Percentiles rank a stretch among this genome's conserved stretches.
Conservation (phyloP, 2,797 vertebrate genomes). For the Hemitrygon akajei region DNA sequence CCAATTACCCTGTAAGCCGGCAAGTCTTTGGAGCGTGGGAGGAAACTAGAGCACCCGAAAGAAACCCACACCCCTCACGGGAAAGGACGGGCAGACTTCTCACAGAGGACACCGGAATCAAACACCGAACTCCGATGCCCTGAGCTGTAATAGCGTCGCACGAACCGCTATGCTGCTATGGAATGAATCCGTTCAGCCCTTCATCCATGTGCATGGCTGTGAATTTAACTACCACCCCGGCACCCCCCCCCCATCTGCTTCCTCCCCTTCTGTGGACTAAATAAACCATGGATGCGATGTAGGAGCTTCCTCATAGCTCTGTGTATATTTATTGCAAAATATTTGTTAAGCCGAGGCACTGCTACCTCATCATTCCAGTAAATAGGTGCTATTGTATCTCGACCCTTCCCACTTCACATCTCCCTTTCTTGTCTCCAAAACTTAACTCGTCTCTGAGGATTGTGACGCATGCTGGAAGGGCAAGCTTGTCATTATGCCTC, state of each 20-base stretch:
- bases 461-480: background rate
- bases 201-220: background rate
- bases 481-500: too few relatives aligned
- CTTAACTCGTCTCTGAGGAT: background rate
- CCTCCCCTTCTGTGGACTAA: background rate
- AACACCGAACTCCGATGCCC: too few relatives aligned
- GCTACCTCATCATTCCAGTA: slow-evolving; percentile 6
- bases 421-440: background rate
- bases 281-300: too few relatives aligned
- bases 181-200: background rate
- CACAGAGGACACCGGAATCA: too few relatives aligned
- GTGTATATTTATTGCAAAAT: slow-evolving; percentile 1
- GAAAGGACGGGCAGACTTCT: too few relatives aligned
- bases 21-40: too few relatives aligned
- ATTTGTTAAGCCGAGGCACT: background rate
- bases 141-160: too few relatives aligned
- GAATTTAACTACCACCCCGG: background rate
- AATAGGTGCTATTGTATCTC: background rate
- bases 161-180: too few relatives aligned
- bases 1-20: too few relatives aligned
- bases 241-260: too few relatives aligned
- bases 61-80: too few relatives aligned
- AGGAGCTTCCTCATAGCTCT: background rate
- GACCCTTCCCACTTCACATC: background rate
- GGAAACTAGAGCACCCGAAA: too few relatives aligned